phyloP scores from a whole-genome alignment of 2,888 invertebrate species.

The Agrypnus murinus region DNA sequence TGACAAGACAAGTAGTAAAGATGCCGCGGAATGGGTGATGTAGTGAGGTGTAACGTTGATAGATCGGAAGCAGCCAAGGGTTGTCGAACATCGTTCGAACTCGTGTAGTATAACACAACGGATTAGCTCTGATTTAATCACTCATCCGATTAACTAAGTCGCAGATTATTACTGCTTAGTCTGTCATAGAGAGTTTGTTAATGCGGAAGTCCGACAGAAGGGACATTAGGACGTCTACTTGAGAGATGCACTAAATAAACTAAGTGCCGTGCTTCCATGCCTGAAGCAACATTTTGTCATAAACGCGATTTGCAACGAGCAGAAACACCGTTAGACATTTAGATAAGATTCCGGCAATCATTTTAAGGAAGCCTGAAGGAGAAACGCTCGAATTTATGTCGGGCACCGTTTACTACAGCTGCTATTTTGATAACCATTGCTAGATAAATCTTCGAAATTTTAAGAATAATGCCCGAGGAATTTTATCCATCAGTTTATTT shows the following conservation, averaged over 20 bases:
- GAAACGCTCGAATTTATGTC: constrained; percentile 45
- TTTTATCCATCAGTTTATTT: constrained; percentile 34
- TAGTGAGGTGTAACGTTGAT: constrained; percentile 64
- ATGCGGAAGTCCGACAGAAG: constrained; percentile 7
- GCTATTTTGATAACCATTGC: constrained; percentile 48
- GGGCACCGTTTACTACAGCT: constrained; percentile 40
- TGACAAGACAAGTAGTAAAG: constrained; percentile 65
- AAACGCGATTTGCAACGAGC: constrained; percentile 54
- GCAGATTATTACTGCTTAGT: constrained; percentile 31
- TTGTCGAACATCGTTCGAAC: constrained; percentile 62
- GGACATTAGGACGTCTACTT: constrained; percentile 13
- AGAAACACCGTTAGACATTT: constrained; percentile 49
- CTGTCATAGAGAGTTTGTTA: constrained; percentile 20
- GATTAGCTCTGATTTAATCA: constrained; percentile 63
- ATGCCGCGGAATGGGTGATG: constrained; percentile 62
- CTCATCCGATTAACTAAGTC: constrained; percentile 51
- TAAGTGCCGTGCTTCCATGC: constrained; percentile 19
- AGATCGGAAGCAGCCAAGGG: constrained; percentile 62
- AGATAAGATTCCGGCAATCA: constrained; percentile 51
- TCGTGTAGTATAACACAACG: constrained; percentile 62
- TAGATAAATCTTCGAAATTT: constrained; percentile 44
- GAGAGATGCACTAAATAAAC: constrained; percentile 14
- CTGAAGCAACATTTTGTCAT: constrained; percentile 51
- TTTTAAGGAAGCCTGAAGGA: constrained; percentile 46
- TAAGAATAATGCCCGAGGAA: constrained; percentile 38